Percentiles rank a stretch among this genome's conserved stretches.
Conservation (phyloP, 30 jellyfish, hydroid and myxozoan genomes). For the Cassiopea andromeda region DNA sequence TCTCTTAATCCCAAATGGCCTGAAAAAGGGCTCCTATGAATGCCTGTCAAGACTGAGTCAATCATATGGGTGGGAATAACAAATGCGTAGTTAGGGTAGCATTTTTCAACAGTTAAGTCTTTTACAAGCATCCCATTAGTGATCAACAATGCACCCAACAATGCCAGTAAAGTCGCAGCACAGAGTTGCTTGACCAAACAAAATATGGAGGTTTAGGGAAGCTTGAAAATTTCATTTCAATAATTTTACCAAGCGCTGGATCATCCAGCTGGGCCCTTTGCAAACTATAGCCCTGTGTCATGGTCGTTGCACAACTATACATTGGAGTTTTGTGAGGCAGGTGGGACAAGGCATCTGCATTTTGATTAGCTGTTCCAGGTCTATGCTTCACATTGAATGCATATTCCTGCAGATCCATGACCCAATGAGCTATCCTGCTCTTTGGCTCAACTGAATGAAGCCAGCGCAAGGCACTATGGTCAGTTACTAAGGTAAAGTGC, state of each 20-base stretch:
- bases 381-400: too few relatives aligned
- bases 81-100: neutral
- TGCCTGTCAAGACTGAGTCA: neutral
- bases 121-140: neutral
- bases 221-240: neutral
- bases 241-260: neutral
- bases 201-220: neutral
- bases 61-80: neutral
- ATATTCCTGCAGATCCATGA: too few relatives aligned
- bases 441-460: too few relatives aligned
- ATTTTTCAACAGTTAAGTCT: neutral
- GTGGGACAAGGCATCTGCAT: too few relatives aligned
- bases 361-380: too few relatives aligned
- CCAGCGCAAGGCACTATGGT: too few relatives aligned
- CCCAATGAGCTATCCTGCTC: too few relatives aligned
- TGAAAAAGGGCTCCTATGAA: slow-evolving; percentile 5
- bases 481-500: too few relatives aligned
- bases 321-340: too few relatives aligned
- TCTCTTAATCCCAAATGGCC: slow-evolving; percentile 17
- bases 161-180: neutral
- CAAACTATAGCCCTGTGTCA: too few relatives aligned
- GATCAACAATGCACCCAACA: neutral
- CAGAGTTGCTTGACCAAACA: slow-evolving; percentile 14
- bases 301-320: too few relatives aligned
- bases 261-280: neutral